Evolutionary conservation across 2,888 invertebrate species (phyloP), one percentile per base, ranked within the genome.

Genomic region (Yponomeuta plumbellus): DNA sequence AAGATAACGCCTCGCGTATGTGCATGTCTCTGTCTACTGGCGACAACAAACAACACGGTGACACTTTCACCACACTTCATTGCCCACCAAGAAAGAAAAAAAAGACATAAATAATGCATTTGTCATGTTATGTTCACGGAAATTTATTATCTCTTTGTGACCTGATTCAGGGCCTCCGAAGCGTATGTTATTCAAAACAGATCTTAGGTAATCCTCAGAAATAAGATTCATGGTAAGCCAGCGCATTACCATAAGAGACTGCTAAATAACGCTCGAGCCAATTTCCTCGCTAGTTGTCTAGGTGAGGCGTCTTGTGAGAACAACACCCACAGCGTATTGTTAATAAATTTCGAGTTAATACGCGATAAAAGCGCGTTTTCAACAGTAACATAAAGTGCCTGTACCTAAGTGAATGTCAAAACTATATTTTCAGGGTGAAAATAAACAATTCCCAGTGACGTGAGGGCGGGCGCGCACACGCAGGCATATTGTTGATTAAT

Each of bases 401-500:
- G 26, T 4, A 58, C 23, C 52, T 66, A 66, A 66, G 66, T 66
- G 71, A 76, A 75, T 75, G 80, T 79, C 80, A 78, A 39, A 77
- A 82, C 74, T 75, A 75, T 82, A 83, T 84, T 83, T 83, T 83
- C 80, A 80, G 74, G 73, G 75, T 75, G 79, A 81, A 84, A 83
- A 86, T 84, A 85, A 85, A 86, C 86, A 88, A 88, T 85, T 87
- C 85, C 84, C 79, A 80, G 75, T 74, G 75, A 76, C 74, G 79
- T 79, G 81, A 78, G 78, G 76, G 74, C 79, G 83, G 85, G 85
- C 85, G 82, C 80, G 80, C 81, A 79, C 59, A 65, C 59, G 59
- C 58, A 65, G 80, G 83, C 84, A 84, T 83, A 85, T 85, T 80
- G 84, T 83, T 89, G 90, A 90, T 88, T 83, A 88, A 90, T 90